Percentiles rank a stretch among this genome's conserved stretches.
phyloP scores from a whole-genome alignment of 2,797 vertebrate genomes.

The Dicrostonyx torquatus region DNA sequence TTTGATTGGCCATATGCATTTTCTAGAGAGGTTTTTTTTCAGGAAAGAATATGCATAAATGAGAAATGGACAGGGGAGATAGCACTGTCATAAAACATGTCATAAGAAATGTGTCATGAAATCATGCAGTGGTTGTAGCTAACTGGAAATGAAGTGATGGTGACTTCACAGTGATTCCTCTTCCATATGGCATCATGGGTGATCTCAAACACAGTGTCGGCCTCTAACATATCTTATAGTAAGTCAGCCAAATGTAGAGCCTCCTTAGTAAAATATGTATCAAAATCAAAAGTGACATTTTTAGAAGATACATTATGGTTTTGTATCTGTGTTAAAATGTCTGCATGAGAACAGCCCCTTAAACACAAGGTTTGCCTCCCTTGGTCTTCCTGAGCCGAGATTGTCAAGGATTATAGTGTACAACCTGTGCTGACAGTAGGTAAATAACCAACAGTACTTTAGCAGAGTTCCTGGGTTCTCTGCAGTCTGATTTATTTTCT shows the following conservation, averaged over 20 bases:
- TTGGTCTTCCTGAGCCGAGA: slow-evolving; percentile 68
- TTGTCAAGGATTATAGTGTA: slow-evolving; percentile 77
- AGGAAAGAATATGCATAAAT: not conserved
- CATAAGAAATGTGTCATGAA: slow-evolving; percentile 74
- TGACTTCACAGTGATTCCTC: slow-evolving; percentile 71
- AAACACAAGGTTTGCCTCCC: slow-evolving; percentile 68
- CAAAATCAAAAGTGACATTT: slow-evolving; percentile 78
- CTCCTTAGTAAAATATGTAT: slow-evolving; percentile 63
- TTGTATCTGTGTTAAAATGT: slow-evolving; percentile 81
- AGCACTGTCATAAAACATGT: not conserved
- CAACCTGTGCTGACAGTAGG: slow-evolving; percentile 83
- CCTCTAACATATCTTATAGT: slow-evolving; percentile 70
- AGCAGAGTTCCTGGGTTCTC: slow-evolving; percentile 82
- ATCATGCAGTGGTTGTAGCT: slow-evolving; percentile 63
- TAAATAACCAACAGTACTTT: slow-evolving; percentile 83
- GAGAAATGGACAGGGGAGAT: slow-evolving; percentile 12
- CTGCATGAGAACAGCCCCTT: slow-evolving; percentile 79
- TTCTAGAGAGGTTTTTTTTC: slow-evolving; percentile 43
- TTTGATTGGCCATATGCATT: not conserved
- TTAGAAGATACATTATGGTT: slow-evolving; percentile 73
- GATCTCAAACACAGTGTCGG: slow-evolving; percentile 67
- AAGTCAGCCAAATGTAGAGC: slow-evolving; percentile 70
- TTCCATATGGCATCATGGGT: slow-evolving; percentile 41
- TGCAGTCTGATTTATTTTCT: slow-evolving; percentile 84
- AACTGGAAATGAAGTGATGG: slow-evolving; percentile 65